phyloP scores from a whole-genome alignment of 2,888 invertebrate species.

The Helleia helle region DNA sequence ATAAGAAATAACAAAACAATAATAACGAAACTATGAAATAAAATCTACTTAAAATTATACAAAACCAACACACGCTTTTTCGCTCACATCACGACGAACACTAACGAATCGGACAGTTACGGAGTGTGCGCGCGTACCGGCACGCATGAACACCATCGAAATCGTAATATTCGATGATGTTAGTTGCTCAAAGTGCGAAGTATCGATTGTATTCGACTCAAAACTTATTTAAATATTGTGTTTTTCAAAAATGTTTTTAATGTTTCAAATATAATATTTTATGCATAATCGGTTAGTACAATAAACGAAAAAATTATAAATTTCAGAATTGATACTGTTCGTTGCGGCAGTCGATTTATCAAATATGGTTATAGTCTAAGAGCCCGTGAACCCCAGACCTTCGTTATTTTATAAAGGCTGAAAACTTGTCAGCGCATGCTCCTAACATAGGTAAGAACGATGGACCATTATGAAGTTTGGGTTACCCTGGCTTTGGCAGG shows the following conservation, averaged over 20 bases:
- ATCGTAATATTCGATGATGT: constrained; percentile 1
- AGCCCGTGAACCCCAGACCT: too few species aligned
- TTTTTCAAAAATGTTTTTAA: too few species aligned
- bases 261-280: background rate
- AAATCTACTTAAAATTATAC: background rate
- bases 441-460: too few species aligned
- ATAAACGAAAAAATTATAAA: too few species aligned
- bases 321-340: too few species aligned
- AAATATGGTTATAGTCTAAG: too few species aligned
- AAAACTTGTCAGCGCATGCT: too few species aligned
- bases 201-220: background rate
- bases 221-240: background rate
- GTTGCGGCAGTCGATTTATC: too few species aligned
- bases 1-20: background rate
- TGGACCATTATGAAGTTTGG: too few species aligned
- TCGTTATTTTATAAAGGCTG: too few species aligned
- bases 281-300: constrained; percentile 8
- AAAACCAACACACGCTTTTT: background rate
- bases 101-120: background rate
- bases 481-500: too few species aligned
- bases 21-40: background rate
- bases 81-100: background rate
- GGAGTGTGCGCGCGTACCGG: background rate
- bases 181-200: background rate
- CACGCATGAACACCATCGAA: constrained; percentile 2